These are phyloP conservation scores for Prunella strophiata DNA, from an alignment of 2,797 vertebrate genomes.

Conservation along the genomic window DNA sequence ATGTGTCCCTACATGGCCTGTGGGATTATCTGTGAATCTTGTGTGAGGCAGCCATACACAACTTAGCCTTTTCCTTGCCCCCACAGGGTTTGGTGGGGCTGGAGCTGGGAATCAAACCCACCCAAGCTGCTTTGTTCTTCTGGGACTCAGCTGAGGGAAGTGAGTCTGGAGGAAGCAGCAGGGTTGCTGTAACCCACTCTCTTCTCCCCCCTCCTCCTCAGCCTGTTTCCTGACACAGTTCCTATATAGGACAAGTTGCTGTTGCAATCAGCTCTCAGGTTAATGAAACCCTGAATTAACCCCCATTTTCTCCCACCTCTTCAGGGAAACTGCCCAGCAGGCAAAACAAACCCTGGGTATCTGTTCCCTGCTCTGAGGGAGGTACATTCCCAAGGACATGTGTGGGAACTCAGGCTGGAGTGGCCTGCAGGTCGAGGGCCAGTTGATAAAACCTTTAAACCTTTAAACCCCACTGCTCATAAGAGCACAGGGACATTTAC, in stretches of 20 bases:
- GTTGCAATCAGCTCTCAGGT: slow-evolving; percentile 18
- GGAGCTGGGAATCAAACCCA: not conserved
- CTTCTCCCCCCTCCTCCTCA: not conserved
- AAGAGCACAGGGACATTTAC: not conserved
- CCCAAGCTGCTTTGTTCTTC: not conserved
- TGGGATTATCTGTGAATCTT: not conserved
- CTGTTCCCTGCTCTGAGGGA: not conserved
- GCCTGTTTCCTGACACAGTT: slow-evolving; percentile 40
- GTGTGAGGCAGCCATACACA: fast-evolving
- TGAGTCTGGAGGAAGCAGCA: not conserved
- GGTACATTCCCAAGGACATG: slow-evolving; percentile 17
- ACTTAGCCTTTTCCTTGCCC: not conserved
- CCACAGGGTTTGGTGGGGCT: not conserved
- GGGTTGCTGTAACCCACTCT: not conserved
- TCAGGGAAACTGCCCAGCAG: not conserved
- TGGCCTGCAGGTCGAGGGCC: not conserved
- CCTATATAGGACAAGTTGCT: slow-evolving; percentile 31
- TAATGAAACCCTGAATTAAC: slow-evolving; percentile 45
- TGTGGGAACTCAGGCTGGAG: not conserved
- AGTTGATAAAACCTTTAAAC: not conserved
- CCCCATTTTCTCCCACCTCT: not conserved
- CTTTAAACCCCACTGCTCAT: not conserved
- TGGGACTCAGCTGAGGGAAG: not conserved
- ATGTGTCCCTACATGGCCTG: fast-evolving
- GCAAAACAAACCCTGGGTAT: not conserved